phyloP scores from a whole-genome alignment of 2,113 vertebrate species.

The Benitochromis conjunctus region DNA sequence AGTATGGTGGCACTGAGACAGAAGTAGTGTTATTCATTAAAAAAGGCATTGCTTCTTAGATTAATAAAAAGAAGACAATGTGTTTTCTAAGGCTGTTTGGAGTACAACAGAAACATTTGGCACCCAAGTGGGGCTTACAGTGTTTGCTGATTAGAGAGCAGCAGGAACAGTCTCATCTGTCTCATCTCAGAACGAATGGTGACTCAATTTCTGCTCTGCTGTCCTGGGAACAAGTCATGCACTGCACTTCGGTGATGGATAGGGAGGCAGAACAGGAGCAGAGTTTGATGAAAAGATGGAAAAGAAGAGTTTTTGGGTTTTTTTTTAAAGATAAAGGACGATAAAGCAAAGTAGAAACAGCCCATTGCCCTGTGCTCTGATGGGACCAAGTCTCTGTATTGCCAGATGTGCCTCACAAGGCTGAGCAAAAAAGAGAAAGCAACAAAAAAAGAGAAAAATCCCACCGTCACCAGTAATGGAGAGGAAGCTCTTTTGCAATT shows the following conservation, averaged over 20 bases:
- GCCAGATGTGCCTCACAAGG: conserved; percentile 45
- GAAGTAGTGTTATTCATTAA: neutral
- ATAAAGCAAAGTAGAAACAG: neutral
- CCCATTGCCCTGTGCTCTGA: conserved; percentile 16
- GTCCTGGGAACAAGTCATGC: conserved; percentile 17
- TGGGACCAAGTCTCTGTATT: conserved; percentile 2
- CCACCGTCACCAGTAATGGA: conserved; percentile 39
- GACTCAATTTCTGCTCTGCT: conserved; percentile 31
- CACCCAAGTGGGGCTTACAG: neutral
- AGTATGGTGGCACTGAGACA: neutral
- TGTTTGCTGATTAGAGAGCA: conserved; percentile 13
- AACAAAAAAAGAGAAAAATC: conserved; percentile 20
- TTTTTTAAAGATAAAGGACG: neutral
- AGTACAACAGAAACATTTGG: neutral
- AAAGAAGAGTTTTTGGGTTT: neutral
- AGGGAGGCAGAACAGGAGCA: neutral
- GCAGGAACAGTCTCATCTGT: conserved; percentile 18
- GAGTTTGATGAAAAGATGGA: neutral
- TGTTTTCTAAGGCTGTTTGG: neutral
- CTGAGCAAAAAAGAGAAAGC: neutral
- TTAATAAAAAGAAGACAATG: neutral
- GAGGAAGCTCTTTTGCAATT: conserved; percentile 41
- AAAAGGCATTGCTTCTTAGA: neutral
- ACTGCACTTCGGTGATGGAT: conserved; percentile 37
- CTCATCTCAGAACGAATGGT: conserved; percentile 27